Evolutionary conservation across 2,797 vertebrate genomes (phyloP), one percentile per base, ranked within the genome.

Genomic region (Morus bassanus): DNA sequence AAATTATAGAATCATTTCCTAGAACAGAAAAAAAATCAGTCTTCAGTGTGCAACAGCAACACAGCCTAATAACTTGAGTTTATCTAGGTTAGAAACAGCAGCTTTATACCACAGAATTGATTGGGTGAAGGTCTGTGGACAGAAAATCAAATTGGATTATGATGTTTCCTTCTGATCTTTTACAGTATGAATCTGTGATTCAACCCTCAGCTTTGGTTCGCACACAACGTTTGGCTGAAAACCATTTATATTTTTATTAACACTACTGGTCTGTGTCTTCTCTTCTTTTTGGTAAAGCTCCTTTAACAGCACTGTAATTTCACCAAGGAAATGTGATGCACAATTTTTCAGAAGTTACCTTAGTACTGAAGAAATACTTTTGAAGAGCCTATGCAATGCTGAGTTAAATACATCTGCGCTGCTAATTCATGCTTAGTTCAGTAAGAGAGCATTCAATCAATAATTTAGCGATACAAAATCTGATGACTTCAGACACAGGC

Each of bases 141-240:
- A 96, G 96, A 95, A 97, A 96, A 96, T 96, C 94, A 96, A 94
- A 96, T 86, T 91, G 92, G 91, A 96, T 96, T 94, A 94, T 88
- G 87, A 94, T 96, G 78, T 91, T 94, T 84, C 88, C 91, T 85
- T 96, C 91, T 85, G 89, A 91, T 95, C 92, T 93, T 92, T 93
- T 86, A 76, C 67, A 79, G 43, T 50, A 64, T 19, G 60, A 95
- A 96, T 91, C 85, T 74, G 79, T 60, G 92, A 89, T 90, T 95
- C 91, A 84, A 4, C 53, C 65, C 65, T 81, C 89, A 75, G 35
- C 78, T 92, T 91, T 91, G 45, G 31, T 85, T 91, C 3, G 0
- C 79, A 54, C 61, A 80, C 0, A 0, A 30, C 56, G 73, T 78
- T 84, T 64, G 61, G 61, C 89, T 85, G 87, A 81, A 93, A 91